Evolutionary conservation across 2,113 vertebrate species (phyloP).

Genomic region (Salvator merianae): DNA sequence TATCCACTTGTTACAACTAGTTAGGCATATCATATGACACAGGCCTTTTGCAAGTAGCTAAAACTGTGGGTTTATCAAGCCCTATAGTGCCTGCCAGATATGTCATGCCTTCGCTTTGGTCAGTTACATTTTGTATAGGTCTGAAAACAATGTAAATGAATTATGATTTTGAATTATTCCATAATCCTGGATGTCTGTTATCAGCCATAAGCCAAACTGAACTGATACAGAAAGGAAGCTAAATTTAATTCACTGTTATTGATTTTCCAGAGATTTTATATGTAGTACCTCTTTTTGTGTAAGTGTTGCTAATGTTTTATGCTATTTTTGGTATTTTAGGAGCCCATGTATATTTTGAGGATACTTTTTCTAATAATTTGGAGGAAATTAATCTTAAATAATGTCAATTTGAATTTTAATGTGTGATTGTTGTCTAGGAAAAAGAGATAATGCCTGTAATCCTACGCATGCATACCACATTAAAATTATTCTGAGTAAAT

Average conservation of each 20-base stretch:
- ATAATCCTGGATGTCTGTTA: not conserved
- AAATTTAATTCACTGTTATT: not conserved
- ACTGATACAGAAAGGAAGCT: not conserved
- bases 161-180: not conserved
- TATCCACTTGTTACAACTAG: not conserved
- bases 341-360: not conserved
- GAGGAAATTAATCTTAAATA: not conserved
- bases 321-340: not conserved
- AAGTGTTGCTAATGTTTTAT: not conserved
- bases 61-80: not conserved
- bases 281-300: not conserved
- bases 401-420: not conserved
- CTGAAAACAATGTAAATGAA: not conserved
- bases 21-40: not conserved
- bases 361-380: not conserved
- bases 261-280: not conserved
- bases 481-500: constrained; percentile 4
- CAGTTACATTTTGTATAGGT: not conserved
- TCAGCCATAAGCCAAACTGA: not conserved
- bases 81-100: not conserved
- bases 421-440: not conserved
- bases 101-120: not conserved
- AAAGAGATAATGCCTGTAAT: not conserved
- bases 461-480: not conserved
- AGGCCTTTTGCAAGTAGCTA: not conserved